phyloP scores from a whole-genome alignment of 1,140 invertebrate genomes.

The Metopolophium dirhodum region DNA sequence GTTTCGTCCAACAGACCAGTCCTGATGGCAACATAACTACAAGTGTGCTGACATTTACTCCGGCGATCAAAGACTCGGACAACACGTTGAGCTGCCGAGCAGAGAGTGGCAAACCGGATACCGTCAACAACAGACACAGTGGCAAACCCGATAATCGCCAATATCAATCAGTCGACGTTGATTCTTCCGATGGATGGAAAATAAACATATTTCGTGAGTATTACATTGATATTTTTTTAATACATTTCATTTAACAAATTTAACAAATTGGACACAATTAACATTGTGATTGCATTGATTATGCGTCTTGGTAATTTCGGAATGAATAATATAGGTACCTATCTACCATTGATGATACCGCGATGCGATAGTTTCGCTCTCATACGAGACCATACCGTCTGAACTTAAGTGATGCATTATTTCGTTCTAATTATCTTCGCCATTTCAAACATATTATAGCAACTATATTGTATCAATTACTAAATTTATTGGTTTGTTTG shows the following conservation, averaged over 20 bases:
- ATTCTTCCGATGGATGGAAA: conserved; percentile 71
- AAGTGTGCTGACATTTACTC: conserved; percentile 81
- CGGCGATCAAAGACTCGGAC: conserved; percentile 82
- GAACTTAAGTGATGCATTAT: not conserved
- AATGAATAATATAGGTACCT: too few relatives aligned
- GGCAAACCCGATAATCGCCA: not conserved
- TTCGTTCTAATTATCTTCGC: too few relatives aligned
- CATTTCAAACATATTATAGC: not conserved
- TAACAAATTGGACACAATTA: too few relatives aligned
- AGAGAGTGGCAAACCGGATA: conserved; percentile 63
- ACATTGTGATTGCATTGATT: not conserved
- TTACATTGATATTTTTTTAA: too few relatives aligned
- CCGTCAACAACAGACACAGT: not conserved
- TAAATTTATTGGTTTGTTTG: too few relatives aligned
- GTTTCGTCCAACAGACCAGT: conserved; percentile 58
- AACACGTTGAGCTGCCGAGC: conserved; percentile 85
- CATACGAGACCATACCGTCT: too few relatives aligned
- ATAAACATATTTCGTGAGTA: conserved; percentile 87
- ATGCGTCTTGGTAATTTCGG: not conserved
- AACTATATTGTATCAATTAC: not conserved
- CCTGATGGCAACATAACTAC: conserved; percentile 66
- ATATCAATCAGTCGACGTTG: not conserved
- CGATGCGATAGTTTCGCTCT: too few relatives aligned
- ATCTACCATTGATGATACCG: too few relatives aligned
- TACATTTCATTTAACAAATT: too few relatives aligned